Conservation (phyloP, 2,113 vertebrate genomes). For the Pedionomus torquatus region DNA sequence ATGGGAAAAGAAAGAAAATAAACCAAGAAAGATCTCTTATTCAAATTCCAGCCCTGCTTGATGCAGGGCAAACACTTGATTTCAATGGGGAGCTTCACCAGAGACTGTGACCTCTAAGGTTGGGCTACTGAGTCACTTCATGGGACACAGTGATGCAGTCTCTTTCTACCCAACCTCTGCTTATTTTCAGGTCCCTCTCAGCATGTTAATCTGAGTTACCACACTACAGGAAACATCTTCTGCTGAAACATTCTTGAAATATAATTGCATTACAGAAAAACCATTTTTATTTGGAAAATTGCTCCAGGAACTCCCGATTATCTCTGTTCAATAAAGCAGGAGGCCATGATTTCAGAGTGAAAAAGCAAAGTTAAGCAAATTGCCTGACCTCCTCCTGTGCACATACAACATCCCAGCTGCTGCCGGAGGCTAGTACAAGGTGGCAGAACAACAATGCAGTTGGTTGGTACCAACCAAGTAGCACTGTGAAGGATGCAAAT, state of each 20-base stretch:
- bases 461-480: background rate
- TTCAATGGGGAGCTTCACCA: background rate
- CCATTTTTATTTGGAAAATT: slow-evolving; percentile 35
- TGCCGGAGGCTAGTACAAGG: background rate
- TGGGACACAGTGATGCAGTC: background rate
- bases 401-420: background rate
- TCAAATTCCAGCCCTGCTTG: background rate
- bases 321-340: background rate
- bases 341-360: background rate
- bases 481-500: background rate
- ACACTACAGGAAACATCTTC: background rate
- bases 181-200: background rate
- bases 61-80: background rate
- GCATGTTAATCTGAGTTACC: background rate
- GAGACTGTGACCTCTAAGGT: background rate
- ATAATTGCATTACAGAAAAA: background rate
- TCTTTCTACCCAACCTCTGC: background rate
- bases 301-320: background rate
- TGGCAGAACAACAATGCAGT: background rate
- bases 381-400: background rate
- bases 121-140: background rate
- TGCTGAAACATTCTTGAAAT: slow-evolving; percentile 15
- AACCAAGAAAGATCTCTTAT: background rate
- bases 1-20: background rate
- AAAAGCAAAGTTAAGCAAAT: background rate